Evolutionary conservation across 2,888 invertebrate species (phyloP), one percentile per base, ranked within the genome.

Genomic region (Pseudanteris insignis): DNA sequence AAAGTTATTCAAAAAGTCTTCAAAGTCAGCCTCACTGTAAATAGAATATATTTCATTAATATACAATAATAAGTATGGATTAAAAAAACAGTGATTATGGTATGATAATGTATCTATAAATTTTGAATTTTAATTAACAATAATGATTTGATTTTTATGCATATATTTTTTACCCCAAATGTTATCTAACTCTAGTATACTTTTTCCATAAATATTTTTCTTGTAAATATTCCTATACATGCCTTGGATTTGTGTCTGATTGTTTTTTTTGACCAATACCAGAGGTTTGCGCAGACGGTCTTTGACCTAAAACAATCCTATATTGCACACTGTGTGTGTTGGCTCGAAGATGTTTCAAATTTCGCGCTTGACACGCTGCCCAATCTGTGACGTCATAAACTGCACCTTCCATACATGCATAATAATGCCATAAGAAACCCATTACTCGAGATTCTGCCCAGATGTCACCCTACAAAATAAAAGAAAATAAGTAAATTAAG

Each of bases 351-450:
- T 95, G 94, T 71, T 87, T 86, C 68, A 89, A 82, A 78, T 87
- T 87, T 51, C 86, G 85, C 72, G 89, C 91, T 84, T 96, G 94
- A 81, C 96, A 96, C 66, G 92, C 90, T 12, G 96, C 96, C 96
- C 96, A 96, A 81, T 96, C 94, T 33, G 95, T 96, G 71, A 97
- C 95, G 82, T 96, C 94, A 81, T 94, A 96, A 18, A 96, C 91
- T 63, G 90, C 91, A 48, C 94, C 94, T 81, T 96, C 96, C 94
- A 96, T 96, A 73, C 95, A 92, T 43, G 96, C 95, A 81, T 92
- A 94, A 84, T 96, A 96, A 83, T 93, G 91, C 90, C 95, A 94
- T 36, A 92, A 86, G 69, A 95, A 87, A 9, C 96, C 95, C 82
- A 94, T 85, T 83, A 92, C 86, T 71, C 86, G 86, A 29, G 93